Evolutionary conservation across 2,888 invertebrate genomes (phyloP).

Genomic region (Stegana nigrithorax): DNA sequence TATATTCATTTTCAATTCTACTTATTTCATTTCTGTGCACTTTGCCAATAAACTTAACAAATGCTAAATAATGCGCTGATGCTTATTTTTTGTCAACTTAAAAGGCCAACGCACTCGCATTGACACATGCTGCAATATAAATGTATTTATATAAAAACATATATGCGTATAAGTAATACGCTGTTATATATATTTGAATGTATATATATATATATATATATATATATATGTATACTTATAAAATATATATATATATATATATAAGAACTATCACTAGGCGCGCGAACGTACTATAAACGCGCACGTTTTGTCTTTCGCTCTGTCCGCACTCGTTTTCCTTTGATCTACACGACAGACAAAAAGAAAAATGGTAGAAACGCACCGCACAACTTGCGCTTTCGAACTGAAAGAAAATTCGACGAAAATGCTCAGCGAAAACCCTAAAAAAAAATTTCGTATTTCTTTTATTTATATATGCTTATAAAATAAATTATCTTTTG

Average conservation of each 20-base stretch:
- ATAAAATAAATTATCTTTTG: conserved; percentile 38
- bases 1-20: background rate
- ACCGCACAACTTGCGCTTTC: conserved; percentile 46
- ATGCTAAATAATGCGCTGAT: too few relatives aligned
- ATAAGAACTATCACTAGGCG: background rate
- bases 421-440: conserved; percentile 31
- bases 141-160: background rate
- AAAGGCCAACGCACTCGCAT: conserved; percentile 55
- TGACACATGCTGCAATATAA: conserved; percentile 31
- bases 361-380: conserved; percentile 20
- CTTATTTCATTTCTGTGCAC: conserved; percentile 16
- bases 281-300: background rate
- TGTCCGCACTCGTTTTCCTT: too few relatives aligned
- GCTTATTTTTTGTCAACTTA: conserved; percentile 16
- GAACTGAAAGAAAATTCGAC: conserved; percentile 44
- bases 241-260: background rate
- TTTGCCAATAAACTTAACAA: conserved; percentile 14
- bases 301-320: too few relatives aligned
- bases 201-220: conserved; percentile 22
- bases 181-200: background rate
- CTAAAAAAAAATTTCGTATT: background rate
- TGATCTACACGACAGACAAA: too few relatives aligned
- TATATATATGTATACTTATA: conserved; percentile 17
- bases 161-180: conserved; percentile 7
- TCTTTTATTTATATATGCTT: background rate